Conservation (phyloP, 2,797 vertebrate species). For the Dryobates pubescens region DNA sequence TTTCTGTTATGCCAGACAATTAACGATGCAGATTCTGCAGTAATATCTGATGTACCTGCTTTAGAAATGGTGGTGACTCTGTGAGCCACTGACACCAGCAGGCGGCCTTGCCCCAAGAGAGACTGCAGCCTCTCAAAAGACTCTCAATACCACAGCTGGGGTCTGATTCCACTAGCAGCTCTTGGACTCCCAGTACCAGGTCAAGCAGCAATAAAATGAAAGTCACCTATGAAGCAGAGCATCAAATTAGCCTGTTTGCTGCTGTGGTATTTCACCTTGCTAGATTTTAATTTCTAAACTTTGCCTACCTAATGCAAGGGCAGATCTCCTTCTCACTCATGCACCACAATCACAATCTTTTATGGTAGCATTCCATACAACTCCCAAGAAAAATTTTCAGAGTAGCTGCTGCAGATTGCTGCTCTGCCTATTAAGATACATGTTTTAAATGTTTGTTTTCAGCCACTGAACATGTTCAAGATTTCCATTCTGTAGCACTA, state of each 20-base stretch:
- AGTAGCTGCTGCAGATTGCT: background rate
- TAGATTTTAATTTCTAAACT: conserved; percentile 11
- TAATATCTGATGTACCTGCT: background rate
- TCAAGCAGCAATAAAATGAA: background rate
- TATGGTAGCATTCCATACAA: conserved; percentile 2
- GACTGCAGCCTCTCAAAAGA: background rate
- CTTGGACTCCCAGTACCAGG: background rate
- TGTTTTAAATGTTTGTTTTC: conserved; percentile 31
- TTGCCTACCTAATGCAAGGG: conserved; percentile 38
- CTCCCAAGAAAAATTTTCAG: conserved; percentile 29
- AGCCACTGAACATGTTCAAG: background rate
- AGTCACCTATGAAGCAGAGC: background rate
- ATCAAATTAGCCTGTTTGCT: background rate
- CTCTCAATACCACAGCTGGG: background rate
- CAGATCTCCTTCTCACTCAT: conserved; percentile 2
- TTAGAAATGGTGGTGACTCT: background rate
- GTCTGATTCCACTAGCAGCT: background rate
- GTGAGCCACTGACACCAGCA: background rate
- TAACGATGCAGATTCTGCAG: background rate
- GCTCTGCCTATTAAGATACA: background rate
- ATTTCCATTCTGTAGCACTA: background rate
- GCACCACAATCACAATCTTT: conserved; percentile 3
- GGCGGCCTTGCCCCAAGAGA: background rate
- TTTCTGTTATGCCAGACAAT: background rate
- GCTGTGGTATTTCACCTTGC: conserved; percentile 8